A percentile compares a stretch with the other conserved stretches of the same genome.
phyloP scores from a whole-genome alignment of 2,113 vertebrate genomes.

The Struthio camelus region DNA sequence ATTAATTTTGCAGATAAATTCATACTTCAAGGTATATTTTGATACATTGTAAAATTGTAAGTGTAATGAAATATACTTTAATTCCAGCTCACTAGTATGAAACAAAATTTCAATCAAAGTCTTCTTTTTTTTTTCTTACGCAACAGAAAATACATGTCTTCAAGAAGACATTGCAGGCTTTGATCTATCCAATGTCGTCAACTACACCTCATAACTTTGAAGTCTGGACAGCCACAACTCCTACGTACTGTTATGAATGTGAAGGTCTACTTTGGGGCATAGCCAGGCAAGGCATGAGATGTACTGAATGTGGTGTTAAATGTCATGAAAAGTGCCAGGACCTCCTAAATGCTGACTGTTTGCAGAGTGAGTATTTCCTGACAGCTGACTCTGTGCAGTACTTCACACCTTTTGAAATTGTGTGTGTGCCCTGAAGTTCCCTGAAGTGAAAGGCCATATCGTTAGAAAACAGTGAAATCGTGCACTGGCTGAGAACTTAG shows the following conservation, averaged over 20 bases:
- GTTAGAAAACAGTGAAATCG: background rate
- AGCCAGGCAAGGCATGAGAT: conserved; percentile 96
- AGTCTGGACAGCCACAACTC: conserved; percentile 96
- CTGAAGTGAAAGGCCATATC: background rate
- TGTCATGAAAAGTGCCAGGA: conserved; percentile 99
- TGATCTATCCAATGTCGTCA: conserved; percentile 98
- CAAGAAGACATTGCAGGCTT: conserved; percentile 94
- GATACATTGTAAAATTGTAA: background rate
- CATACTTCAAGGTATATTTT: background rate
- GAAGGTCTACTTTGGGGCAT: conserved; percentile 98
- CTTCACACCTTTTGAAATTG: background rate
- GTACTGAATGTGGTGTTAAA: conserved; percentile 95
- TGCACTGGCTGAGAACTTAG: background rate
- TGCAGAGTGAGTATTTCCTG: conserved; percentile 88
- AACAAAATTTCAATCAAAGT: background rate
- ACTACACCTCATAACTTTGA: conserved; percentile 98
- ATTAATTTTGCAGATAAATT: background rate
- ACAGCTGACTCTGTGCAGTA: background rate
- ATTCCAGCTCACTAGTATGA: background rate
- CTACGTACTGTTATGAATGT: conserved; percentile 97
- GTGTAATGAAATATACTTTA: background rate
- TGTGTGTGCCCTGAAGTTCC: background rate
- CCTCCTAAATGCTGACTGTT: conserved; percentile 95
- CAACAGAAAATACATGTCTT: conserved; percentile 94
- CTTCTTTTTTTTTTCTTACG: background rate